Conservation (phyloP, 2,113 vertebrate genomes). For the Pungitius pungitius region DNA sequence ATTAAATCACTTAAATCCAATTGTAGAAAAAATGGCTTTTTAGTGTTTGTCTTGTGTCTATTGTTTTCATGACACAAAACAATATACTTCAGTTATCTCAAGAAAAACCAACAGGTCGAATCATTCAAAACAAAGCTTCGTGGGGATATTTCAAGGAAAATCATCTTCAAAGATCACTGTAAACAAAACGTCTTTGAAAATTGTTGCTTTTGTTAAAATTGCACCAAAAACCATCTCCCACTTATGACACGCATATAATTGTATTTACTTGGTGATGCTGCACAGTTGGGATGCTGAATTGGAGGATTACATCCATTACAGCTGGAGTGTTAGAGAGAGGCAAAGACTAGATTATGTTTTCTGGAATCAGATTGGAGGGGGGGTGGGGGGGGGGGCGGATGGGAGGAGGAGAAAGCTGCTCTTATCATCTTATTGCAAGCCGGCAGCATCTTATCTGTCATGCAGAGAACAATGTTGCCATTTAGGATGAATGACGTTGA, state of each 20-base stretch:
- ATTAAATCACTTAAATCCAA: no score
- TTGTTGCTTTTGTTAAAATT: neutral
- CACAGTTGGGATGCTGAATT: constrained; percentile 13
- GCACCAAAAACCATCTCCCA: neutral
- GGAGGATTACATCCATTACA: constrained; percentile 45
- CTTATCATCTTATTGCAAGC: constrained; percentile 44
- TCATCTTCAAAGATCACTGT: neutral
- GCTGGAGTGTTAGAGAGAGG: constrained; percentile 26
- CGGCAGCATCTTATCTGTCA: constrained; percentile 54
- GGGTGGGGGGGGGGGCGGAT: neutral
- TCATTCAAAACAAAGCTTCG: neutral
- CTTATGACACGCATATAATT: neutral
- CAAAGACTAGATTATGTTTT: constrained; percentile 39
- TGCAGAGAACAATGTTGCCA: constrained; percentile 43
- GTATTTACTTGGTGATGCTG: constrained; percentile 23
- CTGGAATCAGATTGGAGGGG: constrained; percentile 6
- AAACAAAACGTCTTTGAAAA: neutral
- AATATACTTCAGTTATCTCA: no score
- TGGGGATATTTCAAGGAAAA: neutral
- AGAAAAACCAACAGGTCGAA: no score
- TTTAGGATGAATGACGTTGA: constrained; percentile 42
- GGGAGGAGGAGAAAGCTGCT: constrained; percentile 24
- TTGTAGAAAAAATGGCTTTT: no score
- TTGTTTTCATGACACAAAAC: no score
- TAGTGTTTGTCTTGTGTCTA: no score